Evolutionary conservation across 1,140 invertebrate species (phyloP).

Genomic region (Atopsyche davidsoni): DNA sequence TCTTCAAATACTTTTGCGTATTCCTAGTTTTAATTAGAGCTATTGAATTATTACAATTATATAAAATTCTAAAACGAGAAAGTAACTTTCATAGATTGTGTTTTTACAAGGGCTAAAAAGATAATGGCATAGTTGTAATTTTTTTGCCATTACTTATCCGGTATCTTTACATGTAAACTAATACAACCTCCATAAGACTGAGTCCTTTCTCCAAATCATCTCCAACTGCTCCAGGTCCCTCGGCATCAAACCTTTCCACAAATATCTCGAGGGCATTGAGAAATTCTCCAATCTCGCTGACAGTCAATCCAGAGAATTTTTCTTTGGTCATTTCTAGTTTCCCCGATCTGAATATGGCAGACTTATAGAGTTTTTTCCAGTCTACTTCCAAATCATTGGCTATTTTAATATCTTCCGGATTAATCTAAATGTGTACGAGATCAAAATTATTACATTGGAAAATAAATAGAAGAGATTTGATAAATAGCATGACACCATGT

Average conservation of each 20-base stretch:
- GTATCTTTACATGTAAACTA: no score
- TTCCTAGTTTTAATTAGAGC: constrained; percentile 51
- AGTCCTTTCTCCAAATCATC: constrained; percentile 68
- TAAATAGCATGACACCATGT: not conserved
- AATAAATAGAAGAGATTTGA: not conserved
- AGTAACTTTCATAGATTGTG: no score
- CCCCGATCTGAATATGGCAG: constrained; percentile 58
- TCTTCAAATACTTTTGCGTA: constrained; percentile 62
- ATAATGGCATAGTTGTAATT: no score
- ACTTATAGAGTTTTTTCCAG: constrained; percentile 63
- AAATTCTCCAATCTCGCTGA: constrained; percentile 68
- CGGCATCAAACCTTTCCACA: constrained; percentile 61
- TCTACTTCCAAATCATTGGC: constrained; percentile 57
- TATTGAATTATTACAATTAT: no score
- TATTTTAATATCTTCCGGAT: constrained; percentile 49
- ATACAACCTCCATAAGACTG: constrained; percentile 62
- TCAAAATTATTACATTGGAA: no score
- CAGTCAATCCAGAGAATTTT: constrained; percentile 71
- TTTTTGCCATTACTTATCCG: no score
- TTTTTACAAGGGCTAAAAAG: no score
- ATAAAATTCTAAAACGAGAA: no score
- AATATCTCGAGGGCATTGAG: constrained; percentile 59
- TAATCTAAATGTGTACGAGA: constrained; percentile 33
- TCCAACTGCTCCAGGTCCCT: constrained; percentile 73
- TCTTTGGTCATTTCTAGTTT: constrained; percentile 67